phyloP scores from a whole-genome alignment of 2,797 vertebrate species.

The Hydrophis major region DNA sequence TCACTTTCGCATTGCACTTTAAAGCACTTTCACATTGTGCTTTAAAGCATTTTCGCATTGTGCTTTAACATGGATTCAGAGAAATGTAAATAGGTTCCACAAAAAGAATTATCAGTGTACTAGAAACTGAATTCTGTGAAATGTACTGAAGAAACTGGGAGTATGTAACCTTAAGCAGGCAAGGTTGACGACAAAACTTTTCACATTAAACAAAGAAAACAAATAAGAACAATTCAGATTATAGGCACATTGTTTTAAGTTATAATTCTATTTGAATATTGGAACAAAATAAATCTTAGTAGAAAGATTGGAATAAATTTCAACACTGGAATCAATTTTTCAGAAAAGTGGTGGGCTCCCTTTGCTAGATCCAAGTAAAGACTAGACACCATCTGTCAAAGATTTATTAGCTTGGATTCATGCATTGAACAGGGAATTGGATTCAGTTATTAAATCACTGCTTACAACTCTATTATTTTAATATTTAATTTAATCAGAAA shows the following conservation, averaged over 20 bases:
- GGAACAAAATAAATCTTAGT: not conserved
- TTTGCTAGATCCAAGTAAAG: not conserved
- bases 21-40: not conserved
- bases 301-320: not conserved
- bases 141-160: not conserved
- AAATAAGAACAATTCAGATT: not conserved
- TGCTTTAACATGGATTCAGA: not conserved
- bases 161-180: not conserved
- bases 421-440: not conserved
- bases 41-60: not conserved
- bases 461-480: not conserved
- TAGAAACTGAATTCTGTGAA: not conserved
- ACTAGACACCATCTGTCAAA: not conserved
- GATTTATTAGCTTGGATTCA: not conserved
- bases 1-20: not conserved
- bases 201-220: not conserved
- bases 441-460: not conserved
- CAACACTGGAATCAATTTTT: not conserved
- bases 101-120: not conserved
- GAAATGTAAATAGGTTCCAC: not conserved
- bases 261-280: not conserved
- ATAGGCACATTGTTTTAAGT: not conserved
- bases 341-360: not conserved
- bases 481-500: not conserved
- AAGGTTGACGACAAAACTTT: not conserved